Evolutionary conservation across 2,797 vertebrate species (phyloP), one percentile per base, ranked within the genome.

Genomic region (Arctocebus calabarensis): DNA sequence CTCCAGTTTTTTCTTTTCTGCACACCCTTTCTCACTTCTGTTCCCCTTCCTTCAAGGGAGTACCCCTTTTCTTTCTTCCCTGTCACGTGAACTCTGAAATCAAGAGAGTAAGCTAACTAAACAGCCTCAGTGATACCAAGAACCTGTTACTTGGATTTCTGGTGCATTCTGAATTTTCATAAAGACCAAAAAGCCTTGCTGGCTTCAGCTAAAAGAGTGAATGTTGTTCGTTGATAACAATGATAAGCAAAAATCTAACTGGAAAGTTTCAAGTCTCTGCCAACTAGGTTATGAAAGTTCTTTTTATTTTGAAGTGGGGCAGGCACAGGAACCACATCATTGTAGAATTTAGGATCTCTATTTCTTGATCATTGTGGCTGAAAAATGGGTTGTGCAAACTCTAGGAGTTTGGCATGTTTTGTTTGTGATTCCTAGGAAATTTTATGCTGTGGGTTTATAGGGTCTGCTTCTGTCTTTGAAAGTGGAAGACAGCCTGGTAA

Each of bases 241-340:
- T 22, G 82, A n/a, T 84, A 87, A 91, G 52, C 68, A 77, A 82
- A 94, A 94, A 91, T 48, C 34, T 94, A 64, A 86, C 1, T 68
- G 83, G 37, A 94, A 92, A 92, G 74, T 96, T 96, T 84, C 83
- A 84, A 73, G 79, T 40, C n/a, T 73, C 59, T 73, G 34, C 23
- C 66, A 75, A 75, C 37, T 45, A 87, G 25, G 75, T 95, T 78
- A 94, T 40, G 22, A 55, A 93, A 85, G n/a, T 34, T 82, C 52
- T 96, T 94, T 82, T 55, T 79, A 52, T 74, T 92, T 89, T n/a
- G 48, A 91, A 57, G 87, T 20, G 23, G 75, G 78, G 10, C 22
- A 83, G 71, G 48, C 75, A 79, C 25, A 86, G 19, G 32, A 73
- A 88, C 70, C 25, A 71, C 40, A 55, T 40, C 20, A 59, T 32